Conservation (phyloP, 2,888 invertebrate species). For the Brachyopa scutellaris region DNA sequence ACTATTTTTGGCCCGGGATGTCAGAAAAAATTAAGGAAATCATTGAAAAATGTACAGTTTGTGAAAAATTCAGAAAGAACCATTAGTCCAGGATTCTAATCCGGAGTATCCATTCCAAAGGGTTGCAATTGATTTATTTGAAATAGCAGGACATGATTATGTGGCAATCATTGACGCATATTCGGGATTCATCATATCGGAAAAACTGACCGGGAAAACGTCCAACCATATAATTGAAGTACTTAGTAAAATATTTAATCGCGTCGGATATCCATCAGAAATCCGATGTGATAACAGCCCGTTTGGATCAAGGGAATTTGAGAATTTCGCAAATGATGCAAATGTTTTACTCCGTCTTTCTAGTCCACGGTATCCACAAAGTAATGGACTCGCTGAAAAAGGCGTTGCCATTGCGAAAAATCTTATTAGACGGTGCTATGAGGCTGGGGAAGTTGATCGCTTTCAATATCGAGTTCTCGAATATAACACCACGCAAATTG, state of each 20-base stretch:
- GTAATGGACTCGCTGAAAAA: slow-evolving; percentile 10
- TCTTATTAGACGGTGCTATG: slow-evolving; percentile 19
- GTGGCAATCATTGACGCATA: slow-evolving; percentile 49
- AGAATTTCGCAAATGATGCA: too few relatives aligned
- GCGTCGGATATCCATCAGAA: slow-evolving; percentile 13
- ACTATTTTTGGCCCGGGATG: too few relatives aligned
- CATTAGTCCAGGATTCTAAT: too few relatives aligned
- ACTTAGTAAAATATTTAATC: slow-evolving; percentile 6
- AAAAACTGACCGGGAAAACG: slow-evolving; percentile 4
- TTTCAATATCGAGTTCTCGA: slow-evolving; percentile 20
- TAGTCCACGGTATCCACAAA: slow-evolving; percentile 31
- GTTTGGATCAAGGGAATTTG: slow-evolving; percentile 11
- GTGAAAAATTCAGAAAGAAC: too few relatives aligned
- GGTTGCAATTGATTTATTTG: too few relatives aligned
- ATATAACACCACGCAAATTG: slow-evolving; percentile 17
- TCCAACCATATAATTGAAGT: slow-evolving; percentile 19
- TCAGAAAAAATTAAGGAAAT: too few relatives aligned
- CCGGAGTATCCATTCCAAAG: too few relatives aligned
- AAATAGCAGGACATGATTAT: too few relatives aligned
- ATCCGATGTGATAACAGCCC: slow-evolving; percentile 33
- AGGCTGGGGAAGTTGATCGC: not conserved
- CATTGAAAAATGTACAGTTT: too few relatives aligned
- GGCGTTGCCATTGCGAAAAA: slow-evolving; percentile 15
- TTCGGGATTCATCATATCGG: slow-evolving; percentile 6
- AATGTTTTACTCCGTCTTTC: slow-evolving; percentile 15